Evolutionary conservation across 2,113 vertebrate genomes (phyloP).

Genomic region (Melanostigma gelatinosum): DNA sequence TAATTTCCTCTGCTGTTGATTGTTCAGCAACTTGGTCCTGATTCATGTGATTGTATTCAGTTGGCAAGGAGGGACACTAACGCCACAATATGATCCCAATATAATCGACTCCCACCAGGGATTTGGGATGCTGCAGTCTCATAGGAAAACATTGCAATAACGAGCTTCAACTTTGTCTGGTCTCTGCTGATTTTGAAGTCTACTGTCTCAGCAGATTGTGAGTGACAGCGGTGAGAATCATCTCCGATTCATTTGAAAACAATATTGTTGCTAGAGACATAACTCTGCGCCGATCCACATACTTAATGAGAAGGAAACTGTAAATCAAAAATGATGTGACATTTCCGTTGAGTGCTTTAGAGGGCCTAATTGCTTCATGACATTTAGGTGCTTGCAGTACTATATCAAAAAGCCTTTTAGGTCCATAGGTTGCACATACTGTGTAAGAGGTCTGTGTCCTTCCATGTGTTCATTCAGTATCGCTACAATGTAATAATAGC

Average conservation of each 20-base stretch:
- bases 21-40: slow-evolving; percentile 71
- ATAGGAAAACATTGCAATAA: slow-evolving; percentile 65
- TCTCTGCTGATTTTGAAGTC: slow-evolving; percentile 17
- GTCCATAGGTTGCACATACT: slow-evolving; percentile 51
- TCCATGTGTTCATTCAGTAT: slow-evolving; percentile 57
- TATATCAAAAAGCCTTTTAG: slow-evolving; percentile 56
- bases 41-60: slow-evolving; percentile 75
- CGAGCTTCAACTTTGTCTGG: slow-evolving; percentile 45
- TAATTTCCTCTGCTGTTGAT: slow-evolving; percentile 75
- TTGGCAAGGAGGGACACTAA: slow-evolving; percentile 45
- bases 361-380: slow-evolving; percentile 65
- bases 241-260: slow-evolving; percentile 34
- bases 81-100: slow-evolving; percentile 43
- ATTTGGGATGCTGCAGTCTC: slow-evolving; percentile 30
- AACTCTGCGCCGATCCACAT: slow-evolving; percentile 25
- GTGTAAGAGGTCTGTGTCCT: slow-evolving; percentile 54
- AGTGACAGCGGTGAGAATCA: slow-evolving; percentile 13
- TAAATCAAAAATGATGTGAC: slow-evolving; percentile 56
- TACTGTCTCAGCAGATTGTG: slow-evolving; percentile 7
- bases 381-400: slow-evolving; percentile 67
- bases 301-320: slow-evolving; percentile 33
- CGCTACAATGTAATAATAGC: slow-evolving; percentile 58
- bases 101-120: slow-evolving; percentile 37
- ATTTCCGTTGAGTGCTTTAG: slow-evolving; percentile 63
- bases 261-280: slow-evolving; percentile 5